phyloP scores from a whole-genome alignment of 2,888 invertebrate genomes.

The Linnaemya vulpina region DNA sequence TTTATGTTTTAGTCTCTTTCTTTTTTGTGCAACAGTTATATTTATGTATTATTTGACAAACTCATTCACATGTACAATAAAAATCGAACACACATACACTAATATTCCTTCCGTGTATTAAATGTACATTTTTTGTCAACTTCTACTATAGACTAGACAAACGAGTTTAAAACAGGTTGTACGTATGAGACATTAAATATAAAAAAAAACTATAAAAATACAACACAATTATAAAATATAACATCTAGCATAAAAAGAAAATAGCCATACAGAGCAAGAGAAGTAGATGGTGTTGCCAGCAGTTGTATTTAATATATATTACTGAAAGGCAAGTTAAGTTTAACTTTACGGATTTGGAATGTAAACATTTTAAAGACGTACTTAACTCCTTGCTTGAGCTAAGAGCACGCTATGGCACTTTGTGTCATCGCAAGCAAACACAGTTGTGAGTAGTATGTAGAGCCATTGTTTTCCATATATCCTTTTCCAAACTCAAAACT shows the following conservation, averaged over 20 bases:
- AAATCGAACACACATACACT: conserved; percentile 26
- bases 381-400: too few species aligned
- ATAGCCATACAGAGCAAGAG: background rate
- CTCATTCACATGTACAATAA: conserved; percentile 46
- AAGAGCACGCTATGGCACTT: too few species aligned
- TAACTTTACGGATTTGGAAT: background rate
- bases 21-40: conserved; percentile 67
- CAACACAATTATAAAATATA: conserved; percentile 20
- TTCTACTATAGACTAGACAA: conserved; percentile 65
- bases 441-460: too few species aligned
- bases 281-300: conserved; percentile 27
- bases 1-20: conserved; percentile 23
- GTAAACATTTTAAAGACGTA: background rate
- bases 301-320: background rate
- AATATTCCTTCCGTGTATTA: conserved; percentile 17
- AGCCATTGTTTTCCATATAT: too few species aligned
- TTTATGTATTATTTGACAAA: conserved; percentile 54
- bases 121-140: conserved; percentile 31
- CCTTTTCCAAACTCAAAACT: too few species aligned
- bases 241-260: conserved; percentile 30
- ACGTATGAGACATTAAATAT: conserved; percentile 26
- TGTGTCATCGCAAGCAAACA: too few species aligned
- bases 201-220: conserved; percentile 34
- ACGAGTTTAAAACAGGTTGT: conserved; percentile 68
- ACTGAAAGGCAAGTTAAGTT: background rate